phyloP scores from a whole-genome alignment of 2,797 vertebrate genomes.

The Microctenopoma lineatum region DNA sequence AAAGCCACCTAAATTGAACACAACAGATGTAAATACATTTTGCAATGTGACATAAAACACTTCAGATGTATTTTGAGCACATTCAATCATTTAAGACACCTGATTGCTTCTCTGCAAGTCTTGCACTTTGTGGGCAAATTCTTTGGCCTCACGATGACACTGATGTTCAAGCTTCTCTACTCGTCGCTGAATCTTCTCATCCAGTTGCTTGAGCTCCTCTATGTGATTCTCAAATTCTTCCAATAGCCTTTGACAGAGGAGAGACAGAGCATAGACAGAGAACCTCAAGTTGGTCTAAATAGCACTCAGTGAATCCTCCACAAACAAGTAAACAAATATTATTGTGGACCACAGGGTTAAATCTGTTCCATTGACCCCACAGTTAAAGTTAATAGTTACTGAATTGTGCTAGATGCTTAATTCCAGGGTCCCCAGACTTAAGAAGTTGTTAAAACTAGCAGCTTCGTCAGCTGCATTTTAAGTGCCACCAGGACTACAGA shows the following conservation, averaged over 20 bases:
- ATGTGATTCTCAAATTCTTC: constrained; percentile 99
- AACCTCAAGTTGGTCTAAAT: constrained; percentile 24
- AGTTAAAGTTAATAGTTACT: constrained; percentile 70
- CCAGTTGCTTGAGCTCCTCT: constrained; percentile 95
- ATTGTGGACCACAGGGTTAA: constrained; percentile 60
- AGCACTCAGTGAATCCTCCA: constrained; percentile 19
- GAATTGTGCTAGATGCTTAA: constrained; percentile 72
- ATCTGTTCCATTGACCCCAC: constrained; percentile 73
- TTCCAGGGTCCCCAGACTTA: constrained; percentile 79
- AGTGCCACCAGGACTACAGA: constrained; percentile 82
- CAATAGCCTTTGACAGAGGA: constrained; percentile 85
- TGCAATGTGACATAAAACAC: neutral
- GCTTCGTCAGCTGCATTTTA: constrained; percentile 87
- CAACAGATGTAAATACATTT: neutral
- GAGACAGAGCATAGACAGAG: constrained; percentile 17
- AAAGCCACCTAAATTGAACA: constrained; percentile 90
- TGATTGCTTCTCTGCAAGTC: constrained; percentile 99
- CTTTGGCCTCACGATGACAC: constrained; percentile 98
- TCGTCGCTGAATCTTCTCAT: constrained; percentile 96
- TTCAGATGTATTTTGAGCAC: neutral
- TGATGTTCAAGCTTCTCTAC: constrained; percentile 99
- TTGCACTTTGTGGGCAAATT: constrained; percentile 98
- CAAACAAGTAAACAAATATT: constrained; percentile 31
- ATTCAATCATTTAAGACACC: constrained; percentile 77
- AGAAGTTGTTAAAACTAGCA: constrained; percentile 79